Percentiles rank a stretch among this genome's conserved stretches.
phyloP scores from a whole-genome alignment of 1,140 invertebrate genomes.

The Brachionus koreanus region DNA sequence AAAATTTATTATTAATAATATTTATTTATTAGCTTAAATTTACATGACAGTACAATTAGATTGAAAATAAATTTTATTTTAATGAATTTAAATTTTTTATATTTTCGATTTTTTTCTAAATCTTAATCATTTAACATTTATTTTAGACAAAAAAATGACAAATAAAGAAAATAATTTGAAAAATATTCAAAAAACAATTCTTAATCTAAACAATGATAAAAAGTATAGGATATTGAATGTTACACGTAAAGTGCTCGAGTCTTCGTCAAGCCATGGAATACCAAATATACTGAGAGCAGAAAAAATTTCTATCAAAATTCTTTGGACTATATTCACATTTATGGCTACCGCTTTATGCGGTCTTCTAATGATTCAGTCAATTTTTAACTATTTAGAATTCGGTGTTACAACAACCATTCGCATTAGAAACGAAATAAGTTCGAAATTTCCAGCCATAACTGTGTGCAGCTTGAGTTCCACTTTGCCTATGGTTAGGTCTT shows the following conservation, averaged over 20 bases:
- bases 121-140: too few species aligned
- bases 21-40: not conserved
- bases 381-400: not conserved
- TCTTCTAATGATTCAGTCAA: not conserved
- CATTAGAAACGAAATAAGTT: not conserved
- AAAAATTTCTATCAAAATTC: constrained; percentile 13
- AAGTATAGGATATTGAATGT: not conserved
- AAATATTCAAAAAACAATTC: not conserved
- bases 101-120: not conserved
- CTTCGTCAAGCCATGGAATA: not conserved
- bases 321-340: not conserved
- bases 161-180: not conserved
- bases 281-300: not conserved
- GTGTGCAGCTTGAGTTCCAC: not conserved
- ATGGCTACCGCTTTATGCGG: not conserved
- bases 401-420: not conserved
- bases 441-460: not conserved
- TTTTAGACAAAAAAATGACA: not conserved
- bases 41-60: not conserved
- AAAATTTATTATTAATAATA: not conserved
- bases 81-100: not conserved
- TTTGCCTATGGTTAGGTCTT: not conserved
- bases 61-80: not conserved
- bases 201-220: too few species aligned
- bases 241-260: not conserved